Percentiles rank a stretch among this genome's conserved stretches.
Conservation (phyloP, 2,797 vertebrate species). For the Pangasius larnaudii region DNA sequence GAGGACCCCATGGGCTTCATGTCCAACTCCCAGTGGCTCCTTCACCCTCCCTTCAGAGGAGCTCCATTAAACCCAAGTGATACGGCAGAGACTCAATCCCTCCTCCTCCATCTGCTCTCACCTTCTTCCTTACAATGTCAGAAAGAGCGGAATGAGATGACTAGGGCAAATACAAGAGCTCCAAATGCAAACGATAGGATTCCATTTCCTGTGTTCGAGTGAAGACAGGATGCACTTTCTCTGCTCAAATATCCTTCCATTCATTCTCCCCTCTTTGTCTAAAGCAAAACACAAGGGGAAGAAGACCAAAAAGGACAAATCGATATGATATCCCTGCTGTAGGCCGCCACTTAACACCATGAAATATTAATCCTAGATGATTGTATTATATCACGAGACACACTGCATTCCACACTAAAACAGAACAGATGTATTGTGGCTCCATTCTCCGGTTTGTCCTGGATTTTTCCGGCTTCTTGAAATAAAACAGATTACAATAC, state of each 20-base stretch:
- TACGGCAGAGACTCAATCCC: slow-evolving; percentile 34
- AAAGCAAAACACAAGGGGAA: slow-evolving; percentile 52
- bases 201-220: slow-evolving; percentile 51
- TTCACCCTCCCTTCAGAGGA: slow-evolving; percentile 33
- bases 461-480: slow-evolving; percentile 60
- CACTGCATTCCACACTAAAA: slow-evolving; percentile 39
- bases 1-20: slow-evolving; percentile 28
- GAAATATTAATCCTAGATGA: slow-evolving; percentile 67
- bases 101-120: slow-evolving; percentile 40
- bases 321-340: slow-evolving; percentile 54
- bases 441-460: slow-evolving; percentile 16
- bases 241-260: slow-evolving; percentile 55
- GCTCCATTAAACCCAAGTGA: slow-evolving; percentile 51
- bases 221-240: slow-evolving; percentile 44
- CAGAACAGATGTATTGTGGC: slow-evolving; percentile 37
- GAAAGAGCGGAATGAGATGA: slow-evolving; percentile 48
- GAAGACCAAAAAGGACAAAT: slow-evolving; percentile 53
- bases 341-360: slow-evolving; percentile 63
- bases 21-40: slow-evolving; percentile 27
- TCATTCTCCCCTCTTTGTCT: slow-evolving; percentile 57
- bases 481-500: slow-evolving; percentile 71
- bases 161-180: slow-evolving; percentile 57
- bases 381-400: slow-evolving; percentile 58
- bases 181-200: slow-evolving; percentile 49
- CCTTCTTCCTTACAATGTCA: slow-evolving; percentile 43